These are phyloP conservation scores for Musca domestica DNA, from an alignment of 1,140 invertebrate genomes.

Conservation along the genomic window DNA sequence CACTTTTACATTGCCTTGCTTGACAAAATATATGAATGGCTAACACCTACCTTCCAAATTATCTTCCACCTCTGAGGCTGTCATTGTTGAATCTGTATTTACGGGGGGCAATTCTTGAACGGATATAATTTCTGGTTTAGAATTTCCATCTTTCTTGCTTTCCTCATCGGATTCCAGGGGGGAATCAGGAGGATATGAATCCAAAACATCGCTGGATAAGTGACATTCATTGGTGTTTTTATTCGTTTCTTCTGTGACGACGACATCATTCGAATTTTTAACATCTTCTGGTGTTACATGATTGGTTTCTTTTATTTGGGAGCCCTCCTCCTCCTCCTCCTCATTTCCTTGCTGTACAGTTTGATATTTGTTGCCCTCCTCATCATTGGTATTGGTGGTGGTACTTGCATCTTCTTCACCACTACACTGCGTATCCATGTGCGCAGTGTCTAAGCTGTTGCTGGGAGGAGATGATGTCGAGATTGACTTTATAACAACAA, in stretches of 20 bases:
- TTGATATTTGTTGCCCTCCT: too few relatives aligned
- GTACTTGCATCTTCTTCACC: background rate
- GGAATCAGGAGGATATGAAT: background rate
- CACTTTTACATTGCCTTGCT: background rate
- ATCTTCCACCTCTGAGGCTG: constrained; percentile 37
- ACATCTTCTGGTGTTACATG: too few relatives aligned
- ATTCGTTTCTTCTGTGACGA: too few relatives aligned
- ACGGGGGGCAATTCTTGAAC: constrained; percentile 28
- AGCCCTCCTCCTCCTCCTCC: too few relatives aligned
- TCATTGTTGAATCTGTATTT: constrained; percentile 30
- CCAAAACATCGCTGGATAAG: too few relatives aligned
- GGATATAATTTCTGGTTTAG: constrained; percentile 25
- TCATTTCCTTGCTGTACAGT: too few relatives aligned
- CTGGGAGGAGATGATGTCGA: background rate
- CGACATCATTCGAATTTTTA: too few relatives aligned
- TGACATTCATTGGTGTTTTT: too few relatives aligned
- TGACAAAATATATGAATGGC: background rate
- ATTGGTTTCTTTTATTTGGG: too few relatives aligned
- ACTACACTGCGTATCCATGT: constrained; percentile 24
- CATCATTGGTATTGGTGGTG: too few relatives aligned
- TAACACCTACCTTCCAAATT: constrained; percentile 41
- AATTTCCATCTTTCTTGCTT: background rate
- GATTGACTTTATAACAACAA: constrained; percentile 5
- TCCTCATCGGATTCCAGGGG: background rate
- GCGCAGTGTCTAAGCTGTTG: constrained; percentile 3